phyloP scores from a whole-genome alignment of 2,888 invertebrate genomes.

The Morpho achilles region DNA sequence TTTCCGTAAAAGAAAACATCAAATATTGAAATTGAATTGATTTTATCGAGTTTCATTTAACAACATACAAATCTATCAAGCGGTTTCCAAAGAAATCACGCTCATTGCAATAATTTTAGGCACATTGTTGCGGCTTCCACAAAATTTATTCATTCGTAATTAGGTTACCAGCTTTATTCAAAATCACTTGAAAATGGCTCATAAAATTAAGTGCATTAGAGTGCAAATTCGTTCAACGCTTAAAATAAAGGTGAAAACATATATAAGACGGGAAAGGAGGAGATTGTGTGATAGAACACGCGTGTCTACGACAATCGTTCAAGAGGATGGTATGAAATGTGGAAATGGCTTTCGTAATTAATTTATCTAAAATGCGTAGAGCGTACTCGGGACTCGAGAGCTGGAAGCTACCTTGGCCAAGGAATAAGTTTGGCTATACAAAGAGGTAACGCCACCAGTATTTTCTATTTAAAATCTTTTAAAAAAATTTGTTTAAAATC shows the following conservation, averaged over 20 bases:
- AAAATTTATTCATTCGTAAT: slow-evolving; percentile 21
- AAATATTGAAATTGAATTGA: too few relatives aligned
- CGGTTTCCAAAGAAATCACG: neutral
- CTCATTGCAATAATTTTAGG: slow-evolving; percentile 7
- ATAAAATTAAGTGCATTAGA: neutral
- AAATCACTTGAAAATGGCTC: neutral
- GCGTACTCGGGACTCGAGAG: too few relatives aligned
- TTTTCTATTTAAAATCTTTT: too few relatives aligned
- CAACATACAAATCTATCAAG: neutral
- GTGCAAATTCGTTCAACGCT: slow-evolving; percentile 6
- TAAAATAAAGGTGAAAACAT: slow-evolving; percentile 21
- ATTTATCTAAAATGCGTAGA: neutral
- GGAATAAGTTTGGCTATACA: too few relatives aligned
- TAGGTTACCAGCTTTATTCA: slow-evolving; percentile 8
- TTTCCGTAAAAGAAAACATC: too few relatives aligned
- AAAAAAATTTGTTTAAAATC: too few relatives aligned
- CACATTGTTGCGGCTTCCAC: slow-evolving; percentile 6
- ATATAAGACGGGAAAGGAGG: slow-evolving; percentile 29
- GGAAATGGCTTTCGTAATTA: slow-evolving; percentile 38
- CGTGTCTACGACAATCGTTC: slow-evolving; percentile 41
- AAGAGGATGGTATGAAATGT: slow-evolving; percentile 22
- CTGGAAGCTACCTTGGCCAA: too few relatives aligned
- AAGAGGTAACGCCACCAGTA: too few relatives aligned
- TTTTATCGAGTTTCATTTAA: too few relatives aligned
- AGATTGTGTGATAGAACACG: slow-evolving; percentile 66